Evolutionary conservation across 2,888 invertebrate species (phyloP).

Genomic region (Eupithecia tripunctaria): DNA sequence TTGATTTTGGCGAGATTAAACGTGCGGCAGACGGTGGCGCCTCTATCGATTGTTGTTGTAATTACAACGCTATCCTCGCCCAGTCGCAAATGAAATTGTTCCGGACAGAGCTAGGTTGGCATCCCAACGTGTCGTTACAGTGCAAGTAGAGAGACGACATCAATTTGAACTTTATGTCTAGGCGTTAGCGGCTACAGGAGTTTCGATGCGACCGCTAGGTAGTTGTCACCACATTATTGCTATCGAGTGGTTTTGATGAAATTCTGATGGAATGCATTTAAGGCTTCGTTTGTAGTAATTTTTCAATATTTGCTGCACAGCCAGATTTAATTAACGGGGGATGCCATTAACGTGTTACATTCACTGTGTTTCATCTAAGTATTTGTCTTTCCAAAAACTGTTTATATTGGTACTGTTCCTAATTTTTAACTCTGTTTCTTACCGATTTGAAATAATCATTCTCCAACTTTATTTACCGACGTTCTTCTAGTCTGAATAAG

Average conservation of each 20-base stretch:
- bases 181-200: constrained; percentile 44
- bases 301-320: constrained; percentile 24
- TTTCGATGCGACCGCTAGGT: constrained; percentile 31
- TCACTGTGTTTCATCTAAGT: neutral
- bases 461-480: neutral
- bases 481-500: neutral
- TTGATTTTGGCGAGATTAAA: constrained; percentile 84
- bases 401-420: neutral
- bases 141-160: constrained; percentile 51
- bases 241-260: constrained; percentile 61
- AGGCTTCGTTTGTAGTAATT: constrained; percentile 42
- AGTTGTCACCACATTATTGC: constrained; percentile 58
- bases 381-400: neutral
- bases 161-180: constrained; percentile 64
- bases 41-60: constrained; percentile 85
- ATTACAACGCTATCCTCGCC: constrained; percentile 84
- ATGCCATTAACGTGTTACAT: neutral
- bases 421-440: neutral
- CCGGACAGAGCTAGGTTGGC: constrained; percentile 80
- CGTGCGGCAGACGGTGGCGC: constrained; percentile 85
- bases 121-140: constrained; percentile 76
- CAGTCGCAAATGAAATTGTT: constrained; percentile 85
- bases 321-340: constrained; percentile 15
- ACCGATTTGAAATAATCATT: neutral
- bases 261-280: constrained; percentile 60